A percentile compares a stretch with the other conserved stretches of the same genome.
phyloP scores from a whole-genome alignment of 2,797 vertebrate genomes.

The Gadopsis marmoratus region DNA sequence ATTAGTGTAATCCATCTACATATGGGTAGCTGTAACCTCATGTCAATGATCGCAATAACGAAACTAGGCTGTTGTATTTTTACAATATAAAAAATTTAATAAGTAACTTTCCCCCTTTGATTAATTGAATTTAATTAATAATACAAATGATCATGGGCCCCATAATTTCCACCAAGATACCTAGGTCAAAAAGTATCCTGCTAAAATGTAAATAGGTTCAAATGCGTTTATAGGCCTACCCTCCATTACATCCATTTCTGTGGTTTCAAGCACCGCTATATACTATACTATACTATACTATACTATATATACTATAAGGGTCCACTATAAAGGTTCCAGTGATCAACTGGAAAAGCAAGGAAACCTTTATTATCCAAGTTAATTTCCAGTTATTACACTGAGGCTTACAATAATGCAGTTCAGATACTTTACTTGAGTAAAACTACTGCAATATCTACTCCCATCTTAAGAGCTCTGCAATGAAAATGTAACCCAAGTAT shows the following conservation, averaged over 20 bases:
- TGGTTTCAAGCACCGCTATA: neutral
- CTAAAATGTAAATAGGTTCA: neutral
- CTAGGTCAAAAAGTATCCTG: neutral
- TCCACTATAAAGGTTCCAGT: neutral
- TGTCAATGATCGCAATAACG: neutral
- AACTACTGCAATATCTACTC: neutral
- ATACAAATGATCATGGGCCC: neutral
- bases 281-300: too few relatives aligned
- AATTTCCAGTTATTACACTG: neutral
- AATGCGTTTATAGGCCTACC: neutral
- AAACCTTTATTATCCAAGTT: neutral
- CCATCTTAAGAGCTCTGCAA: neutral
- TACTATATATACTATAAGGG: too few relatives aligned
- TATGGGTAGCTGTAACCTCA: slow-evolving; percentile 3
- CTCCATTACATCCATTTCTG: neutral
- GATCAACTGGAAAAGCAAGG: neutral
- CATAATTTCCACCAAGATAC: neutral
- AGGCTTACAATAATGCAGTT: neutral
- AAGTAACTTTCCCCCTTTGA: neutral
- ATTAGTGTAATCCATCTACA: neutral
- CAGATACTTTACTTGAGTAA: neutral
- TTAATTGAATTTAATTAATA: too few relatives aligned
- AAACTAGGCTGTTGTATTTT: neutral
- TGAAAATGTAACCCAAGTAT: neutral
- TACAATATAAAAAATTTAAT: neutral